Evolutionary conservation across 2,797 vertebrate genomes (phyloP).

Genomic region (Phaenicophaeus curvirostris): DNA sequence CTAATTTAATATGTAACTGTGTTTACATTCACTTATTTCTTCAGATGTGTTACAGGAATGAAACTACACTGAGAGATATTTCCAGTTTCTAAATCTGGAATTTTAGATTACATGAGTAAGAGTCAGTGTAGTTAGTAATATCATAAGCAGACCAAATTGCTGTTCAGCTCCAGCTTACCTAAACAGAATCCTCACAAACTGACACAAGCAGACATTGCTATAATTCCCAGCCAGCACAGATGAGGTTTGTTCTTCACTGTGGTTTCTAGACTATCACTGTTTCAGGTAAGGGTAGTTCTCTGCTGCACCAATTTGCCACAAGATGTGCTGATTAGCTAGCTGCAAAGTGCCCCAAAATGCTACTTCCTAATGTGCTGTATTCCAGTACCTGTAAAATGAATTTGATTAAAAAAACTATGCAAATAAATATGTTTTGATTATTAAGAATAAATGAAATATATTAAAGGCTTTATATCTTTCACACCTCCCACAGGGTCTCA

Average conservation of each 20-base stretch:
- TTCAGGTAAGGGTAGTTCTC: neutral
- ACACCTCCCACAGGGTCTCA: neutral
- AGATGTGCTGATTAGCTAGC: neutral
- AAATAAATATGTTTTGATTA: neutral
- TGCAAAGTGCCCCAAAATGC: neutral
- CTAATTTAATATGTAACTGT: constrained; percentile 4
- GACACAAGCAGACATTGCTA: neutral
- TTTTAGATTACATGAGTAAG: neutral
- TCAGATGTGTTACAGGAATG: neutral
- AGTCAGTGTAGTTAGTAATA: neutral
- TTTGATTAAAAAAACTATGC: neutral
- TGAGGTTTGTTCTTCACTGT: neutral
- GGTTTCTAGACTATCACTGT: neutral
- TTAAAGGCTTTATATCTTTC: neutral
- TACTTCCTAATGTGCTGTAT: neutral
- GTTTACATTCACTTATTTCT: constrained; percentile 27
- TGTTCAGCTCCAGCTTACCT: neutral
- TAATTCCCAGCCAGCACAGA: neutral
- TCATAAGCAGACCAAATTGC: neutral
- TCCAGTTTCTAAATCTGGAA: neutral
- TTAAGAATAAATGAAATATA: neutral
- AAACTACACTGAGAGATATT: neutral
- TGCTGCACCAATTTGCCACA: neutral
- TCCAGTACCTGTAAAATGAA: neutral
- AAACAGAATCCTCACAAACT: neutral